These are phyloP conservation scores for Lithophane ornitopus DNA, from an alignment of 2,888 invertebrate species.

Conservation along the genomic window DNA sequence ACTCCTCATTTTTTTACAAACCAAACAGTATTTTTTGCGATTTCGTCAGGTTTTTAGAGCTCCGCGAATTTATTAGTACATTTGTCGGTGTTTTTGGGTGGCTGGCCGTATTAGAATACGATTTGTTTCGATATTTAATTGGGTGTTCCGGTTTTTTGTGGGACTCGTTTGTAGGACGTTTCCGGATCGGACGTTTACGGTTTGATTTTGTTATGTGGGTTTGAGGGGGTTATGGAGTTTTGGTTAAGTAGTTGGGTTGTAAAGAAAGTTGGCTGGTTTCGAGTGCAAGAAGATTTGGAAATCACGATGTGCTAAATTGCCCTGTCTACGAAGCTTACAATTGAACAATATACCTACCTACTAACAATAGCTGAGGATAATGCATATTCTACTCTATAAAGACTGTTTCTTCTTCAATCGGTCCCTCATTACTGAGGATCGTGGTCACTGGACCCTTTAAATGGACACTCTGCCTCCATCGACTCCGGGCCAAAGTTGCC, in stretches of 20 bases:
- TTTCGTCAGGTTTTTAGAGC: slow-evolving; percentile 84
- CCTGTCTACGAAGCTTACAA: too few relatives aligned
- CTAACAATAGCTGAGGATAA: too few relatives aligned
- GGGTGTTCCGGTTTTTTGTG: slow-evolving; percentile 68
- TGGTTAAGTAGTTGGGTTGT: background rate
- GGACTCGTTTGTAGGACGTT: slow-evolving; percentile 3
- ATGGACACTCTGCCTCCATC: too few relatives aligned
- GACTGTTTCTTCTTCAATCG: too few relatives aligned
- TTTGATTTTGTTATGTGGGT: background rate
- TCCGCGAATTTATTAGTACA: slow-evolving; percentile 81
- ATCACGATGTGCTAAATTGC: too few relatives aligned
- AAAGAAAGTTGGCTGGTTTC: too few relatives aligned
- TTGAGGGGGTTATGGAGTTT: slow-evolving; percentile 15
- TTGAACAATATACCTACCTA: too few relatives aligned
- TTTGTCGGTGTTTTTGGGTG: slow-evolving; percentile 77
- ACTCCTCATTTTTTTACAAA: slow-evolving; percentile 56
- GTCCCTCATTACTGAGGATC: too few relatives aligned
- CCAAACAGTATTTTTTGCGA: slow-evolving; percentile 78
- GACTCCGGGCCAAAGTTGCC: too few relatives aligned
- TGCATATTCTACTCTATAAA: too few relatives aligned
- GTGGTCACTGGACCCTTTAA: too few relatives aligned
- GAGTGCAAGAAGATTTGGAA: too few relatives aligned
- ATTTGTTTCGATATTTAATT: slow-evolving; percentile 66
- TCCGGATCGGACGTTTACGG: slow-evolving; percentile 38
- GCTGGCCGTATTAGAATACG: slow-evolving; percentile 71